Evolutionary conservation across 2,888 invertebrate genomes (phyloP), one percentile per base, ranked within the genome.

Genomic region (Brenthis daphne): DNA sequence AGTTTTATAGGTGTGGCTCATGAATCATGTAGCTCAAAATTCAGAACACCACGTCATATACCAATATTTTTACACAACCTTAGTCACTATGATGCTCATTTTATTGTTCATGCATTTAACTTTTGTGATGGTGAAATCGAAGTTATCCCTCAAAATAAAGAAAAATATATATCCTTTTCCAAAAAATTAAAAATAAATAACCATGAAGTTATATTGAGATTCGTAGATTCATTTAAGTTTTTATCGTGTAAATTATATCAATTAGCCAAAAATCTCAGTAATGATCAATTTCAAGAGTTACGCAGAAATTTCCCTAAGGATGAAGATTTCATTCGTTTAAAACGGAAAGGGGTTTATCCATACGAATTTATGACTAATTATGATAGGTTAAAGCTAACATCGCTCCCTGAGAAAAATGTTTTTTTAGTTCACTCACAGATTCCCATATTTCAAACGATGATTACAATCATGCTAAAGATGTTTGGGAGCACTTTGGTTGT

Each of bases 91-190:
- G 54, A 58, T 58, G 57, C 69, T 8, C 71, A 72, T 71, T 74
- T 74, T 58, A 69, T 70, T 57, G 73, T 74, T 29, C 68, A 73
- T 55, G 65, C 68, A 11, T 57, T 74, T 11, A 73, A 72, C 47
- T 69, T 72, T 61, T 47, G 37, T 14, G 67, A 73, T 33, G 71
- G 69, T 33, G 64, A 60, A 20, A 67, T 71, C 43, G 71, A 73
- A 50, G 54, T 71, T 24, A 69, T 66, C 11, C 71, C 73, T 13
- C 64, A 70, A 70, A 72, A 68, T 53, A 71, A 72, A 53, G 72
- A 71, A 68, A 72, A 69, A 67, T 74, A 74, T 56, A 69, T 71
- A 29, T 80, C 79, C n/a, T 79, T 82, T 66, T 70, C 77, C 16
- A 82, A 80, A 74, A 12, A 64, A 11, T 29, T 76, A 65, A 65